phyloP scores from a whole-genome alignment of 1,140 invertebrate genomes.

The Potamilus streckersoni region DNA sequence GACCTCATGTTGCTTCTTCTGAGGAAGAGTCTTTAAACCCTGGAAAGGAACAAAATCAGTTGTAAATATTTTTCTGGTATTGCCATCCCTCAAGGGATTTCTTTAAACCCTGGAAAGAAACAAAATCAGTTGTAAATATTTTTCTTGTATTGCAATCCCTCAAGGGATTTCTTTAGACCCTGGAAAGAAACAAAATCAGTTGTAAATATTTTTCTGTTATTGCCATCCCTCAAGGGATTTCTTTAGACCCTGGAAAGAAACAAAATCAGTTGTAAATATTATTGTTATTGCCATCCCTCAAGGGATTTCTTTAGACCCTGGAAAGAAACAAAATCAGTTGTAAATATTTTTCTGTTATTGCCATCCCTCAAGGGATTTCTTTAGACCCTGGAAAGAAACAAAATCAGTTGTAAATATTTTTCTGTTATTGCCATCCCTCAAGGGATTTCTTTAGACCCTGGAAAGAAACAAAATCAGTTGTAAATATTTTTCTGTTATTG shows the following conservation, averaged over 20 bases:
- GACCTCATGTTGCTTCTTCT: constrained; percentile 76
- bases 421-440: too few species aligned
- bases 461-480: constrained; percentile 12
- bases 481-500: too few species aligned
- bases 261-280: not conserved
- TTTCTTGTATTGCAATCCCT: too few species aligned
- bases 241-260: constrained; percentile 54
- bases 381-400: constrained; percentile 51
- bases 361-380: too few species aligned
- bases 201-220: too few species aligned
- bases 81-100: too few species aligned
- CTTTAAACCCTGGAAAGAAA: constrained; percentile 54
- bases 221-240: not conserved
- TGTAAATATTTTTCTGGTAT: too few species aligned
- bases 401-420: not conserved
- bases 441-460: constrained; percentile 55
- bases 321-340: too few species aligned
- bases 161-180: constrained; percentile 51
- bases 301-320: too few species aligned
- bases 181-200: constrained; percentile 27
- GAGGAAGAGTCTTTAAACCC: constrained; percentile 53
- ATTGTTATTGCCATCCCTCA: too few species aligned
- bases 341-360: too few species aligned
- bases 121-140: not conserved
- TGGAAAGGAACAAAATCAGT: constrained; percentile 27